A percentile compares a stretch with the other conserved stretches of the same genome.
Conservation (phyloP, 2,888 invertebrate species). For the Lingula anatina region DNA sequence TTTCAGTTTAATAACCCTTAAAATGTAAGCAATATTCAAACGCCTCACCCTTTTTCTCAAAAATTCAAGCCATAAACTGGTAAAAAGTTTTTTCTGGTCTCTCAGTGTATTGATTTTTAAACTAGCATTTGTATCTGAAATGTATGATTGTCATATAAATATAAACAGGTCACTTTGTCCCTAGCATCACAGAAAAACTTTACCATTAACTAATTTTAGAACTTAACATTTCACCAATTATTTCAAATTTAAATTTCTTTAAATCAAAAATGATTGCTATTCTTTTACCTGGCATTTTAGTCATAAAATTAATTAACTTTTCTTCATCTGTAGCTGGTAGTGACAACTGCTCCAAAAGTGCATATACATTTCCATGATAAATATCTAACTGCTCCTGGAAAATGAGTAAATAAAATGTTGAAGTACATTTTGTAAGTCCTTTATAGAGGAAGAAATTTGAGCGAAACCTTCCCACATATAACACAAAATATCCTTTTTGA, state of each 20-base stretch:
- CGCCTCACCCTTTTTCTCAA: conserved; percentile 30
- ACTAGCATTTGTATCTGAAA: conserved; percentile 7
- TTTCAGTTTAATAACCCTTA: too few species aligned
- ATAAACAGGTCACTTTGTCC: too few species aligned
- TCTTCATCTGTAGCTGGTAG: conserved; percentile 18
- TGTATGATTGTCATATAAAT: too few species aligned
- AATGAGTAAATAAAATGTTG: too few species aligned
- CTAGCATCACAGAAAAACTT: too few species aligned
- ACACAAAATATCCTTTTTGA: too few species aligned
- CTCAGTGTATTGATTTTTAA: conserved; percentile 11
- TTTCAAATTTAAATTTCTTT: conserved; percentile 5
- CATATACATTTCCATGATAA: conserved; percentile 21
- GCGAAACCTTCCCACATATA: too few species aligned
- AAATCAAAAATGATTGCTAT: not conserved
- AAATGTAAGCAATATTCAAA: too few species aligned
- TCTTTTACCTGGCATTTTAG: conserved; percentile 17
- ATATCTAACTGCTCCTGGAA: conserved; percentile 13
- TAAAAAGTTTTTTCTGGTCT: conserved; percentile 58
- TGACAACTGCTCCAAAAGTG: conserved; percentile 23
- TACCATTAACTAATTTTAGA: too few species aligned
- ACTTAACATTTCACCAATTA: conserved; percentile 6
- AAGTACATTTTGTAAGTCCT: too few species aligned
- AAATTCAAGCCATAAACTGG: conserved; percentile 39
- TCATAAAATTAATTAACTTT: conserved; percentile 13
- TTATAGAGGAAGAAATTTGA: too few species aligned